phyloP scores from a whole-genome alignment of 2,797 vertebrate genomes.

The Tangara arthus region DNA sequence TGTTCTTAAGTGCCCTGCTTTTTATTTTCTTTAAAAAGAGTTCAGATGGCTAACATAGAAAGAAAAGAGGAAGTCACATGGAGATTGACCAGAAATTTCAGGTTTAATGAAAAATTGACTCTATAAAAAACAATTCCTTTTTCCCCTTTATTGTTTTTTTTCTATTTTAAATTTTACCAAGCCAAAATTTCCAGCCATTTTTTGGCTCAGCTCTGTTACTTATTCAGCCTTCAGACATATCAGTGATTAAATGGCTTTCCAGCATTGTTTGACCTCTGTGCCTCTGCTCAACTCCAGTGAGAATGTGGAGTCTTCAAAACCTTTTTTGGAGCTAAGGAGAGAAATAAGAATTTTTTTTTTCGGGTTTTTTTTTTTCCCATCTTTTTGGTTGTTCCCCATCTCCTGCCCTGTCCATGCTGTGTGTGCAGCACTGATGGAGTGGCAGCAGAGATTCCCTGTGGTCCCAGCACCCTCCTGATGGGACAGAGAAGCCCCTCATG shows the following conservation, averaged over 20 bases:
- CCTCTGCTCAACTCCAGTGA: background rate
- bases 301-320: background rate
- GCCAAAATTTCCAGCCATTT: background rate
- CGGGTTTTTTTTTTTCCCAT: background rate
- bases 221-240: background rate
- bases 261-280: background rate
- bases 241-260: background rate
- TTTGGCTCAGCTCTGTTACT: background rate
- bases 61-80: background rate
- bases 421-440: accelerated
- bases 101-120: background rate
- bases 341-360: background rate
- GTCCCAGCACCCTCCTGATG: background rate
- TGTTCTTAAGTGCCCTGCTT: background rate
- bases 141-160: accelerated
- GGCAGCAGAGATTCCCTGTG: background rate
- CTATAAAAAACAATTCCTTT: background rate
- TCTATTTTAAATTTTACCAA: background rate
- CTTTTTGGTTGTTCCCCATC: background rate
- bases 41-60: background rate
- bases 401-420: background rate
- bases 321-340: background rate
- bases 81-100: background rate
- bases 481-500: background rate
- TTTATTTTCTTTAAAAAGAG: background rate